Conservation (phyloP, 2,113 vertebrate species). For the Centropus unirufus region DNA sequence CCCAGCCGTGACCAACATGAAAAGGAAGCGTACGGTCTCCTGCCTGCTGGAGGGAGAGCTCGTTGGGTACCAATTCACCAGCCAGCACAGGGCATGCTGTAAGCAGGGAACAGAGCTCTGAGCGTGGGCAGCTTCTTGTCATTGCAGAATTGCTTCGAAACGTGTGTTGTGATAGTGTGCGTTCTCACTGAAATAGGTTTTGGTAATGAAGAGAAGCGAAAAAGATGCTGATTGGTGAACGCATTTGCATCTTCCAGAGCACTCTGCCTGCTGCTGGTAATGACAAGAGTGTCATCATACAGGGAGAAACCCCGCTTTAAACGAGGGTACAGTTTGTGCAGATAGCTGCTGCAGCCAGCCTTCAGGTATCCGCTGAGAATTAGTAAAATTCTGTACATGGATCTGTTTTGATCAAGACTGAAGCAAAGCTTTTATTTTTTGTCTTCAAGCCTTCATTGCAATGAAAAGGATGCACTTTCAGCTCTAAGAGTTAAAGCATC, state of each 20-base stretch:
- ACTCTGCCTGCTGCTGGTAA: background rate
- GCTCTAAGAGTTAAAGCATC: background rate
- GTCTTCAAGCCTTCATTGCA: background rate
- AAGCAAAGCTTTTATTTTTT: background rate
- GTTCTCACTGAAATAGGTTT: background rate
- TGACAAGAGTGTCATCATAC: background rate
- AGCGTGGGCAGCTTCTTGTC: background rate
- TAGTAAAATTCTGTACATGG: background rate
- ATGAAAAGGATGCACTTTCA: background rate
- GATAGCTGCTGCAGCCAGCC: background rate
- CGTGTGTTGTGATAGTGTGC: background rate
- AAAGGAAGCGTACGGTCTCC: background rate
- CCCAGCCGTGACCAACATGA: background rate
- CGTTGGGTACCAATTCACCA: background rate
- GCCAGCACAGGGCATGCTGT: background rate
- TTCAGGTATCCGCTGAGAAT: background rate
- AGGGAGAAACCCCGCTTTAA: background rate
- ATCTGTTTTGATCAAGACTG: background rate
- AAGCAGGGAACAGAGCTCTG: background rate
- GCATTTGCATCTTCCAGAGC: constrained; percentile 5
- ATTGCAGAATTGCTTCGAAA: background rate
- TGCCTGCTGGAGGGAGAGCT: background rate
- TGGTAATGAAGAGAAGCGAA: background rate
- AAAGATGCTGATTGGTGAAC: background rate
- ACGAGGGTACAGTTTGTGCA: background rate